These are phyloP conservation scores for Alloplasta piceator DNA, from an alignment of 2,888 invertebrate genomes.

Conservation along the genomic window DNA sequence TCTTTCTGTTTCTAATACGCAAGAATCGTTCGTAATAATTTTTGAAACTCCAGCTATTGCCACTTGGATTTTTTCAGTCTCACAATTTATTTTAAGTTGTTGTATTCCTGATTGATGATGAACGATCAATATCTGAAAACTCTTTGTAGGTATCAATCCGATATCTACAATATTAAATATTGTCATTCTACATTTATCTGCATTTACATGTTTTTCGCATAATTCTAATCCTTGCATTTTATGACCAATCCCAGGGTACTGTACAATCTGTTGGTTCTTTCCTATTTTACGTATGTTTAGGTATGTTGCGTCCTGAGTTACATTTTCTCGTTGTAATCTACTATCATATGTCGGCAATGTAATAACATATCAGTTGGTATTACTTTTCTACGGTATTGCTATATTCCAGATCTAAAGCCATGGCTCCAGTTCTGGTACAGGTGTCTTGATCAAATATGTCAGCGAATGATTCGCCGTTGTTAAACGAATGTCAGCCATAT, in stretches of 20 bases:
- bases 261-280: not conserved
- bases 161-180: not conserved
- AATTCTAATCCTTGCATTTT: not conserved
- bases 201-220: not conserved
- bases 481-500: constrained; percentile 6
- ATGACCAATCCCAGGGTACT: not conserved
- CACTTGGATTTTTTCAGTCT: not conserved
- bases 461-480: too few relatives aligned
- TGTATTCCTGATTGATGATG: not conserved
- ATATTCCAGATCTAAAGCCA: constrained; percentile 17
- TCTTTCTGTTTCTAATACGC: not conserved
- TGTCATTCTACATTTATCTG: not conserved
- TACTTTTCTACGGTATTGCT: constrained; percentile 19
- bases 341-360: constrained; percentile 22
- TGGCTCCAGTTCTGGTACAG: too few relatives aligned
- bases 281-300: constrained; percentile 1
- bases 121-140: not conserved
- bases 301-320: constrained; percentile 10
- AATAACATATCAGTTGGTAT: constrained; percentile 5
- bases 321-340: constrained; percentile 19
- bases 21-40: not conserved
- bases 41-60: not conserved
- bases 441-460: too few relatives aligned
- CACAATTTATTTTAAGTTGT: not conserved
- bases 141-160: not conserved